Evolutionary conservation across 2,888 invertebrate genomes (phyloP).

Genomic region (Trisateles emortualis): DNA sequence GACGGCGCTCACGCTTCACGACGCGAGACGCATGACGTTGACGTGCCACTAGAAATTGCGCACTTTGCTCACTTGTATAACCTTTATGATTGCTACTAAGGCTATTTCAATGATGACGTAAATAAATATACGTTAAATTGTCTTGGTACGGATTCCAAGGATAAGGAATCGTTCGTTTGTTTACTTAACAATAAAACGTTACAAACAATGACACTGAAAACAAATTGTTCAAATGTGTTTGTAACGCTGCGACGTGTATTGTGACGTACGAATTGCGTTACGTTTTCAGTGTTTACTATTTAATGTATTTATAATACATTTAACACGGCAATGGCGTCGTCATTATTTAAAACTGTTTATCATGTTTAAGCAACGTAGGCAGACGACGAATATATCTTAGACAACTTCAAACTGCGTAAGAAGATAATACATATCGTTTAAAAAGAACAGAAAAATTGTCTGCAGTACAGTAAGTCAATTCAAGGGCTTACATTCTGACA

Average conservation of each 20-base stretch:
- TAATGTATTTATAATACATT: slow-evolving; percentile 3
- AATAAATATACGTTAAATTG: slow-evolving; percentile 22
- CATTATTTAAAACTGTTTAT: background rate
- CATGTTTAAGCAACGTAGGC: background rate
- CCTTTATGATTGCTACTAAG: slow-evolving; percentile 37
- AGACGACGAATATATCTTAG: background rate
- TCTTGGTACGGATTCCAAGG: slow-evolving; percentile 30
- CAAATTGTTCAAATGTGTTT: slow-evolving; percentile 13
- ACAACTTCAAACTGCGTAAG: background rate
- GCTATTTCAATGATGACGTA: slow-evolving; percentile 45
- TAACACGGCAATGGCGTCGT: background rate
- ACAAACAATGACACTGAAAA: slow-evolving; percentile 26
- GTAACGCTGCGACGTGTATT: background rate
- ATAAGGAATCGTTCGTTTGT: slow-evolving; percentile 29
- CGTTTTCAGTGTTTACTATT: slow-evolving; percentile 24
- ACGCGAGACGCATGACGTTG: slow-evolving; percentile 53
- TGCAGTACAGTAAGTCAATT: too few species aligned
- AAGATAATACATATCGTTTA: too few species aligned
- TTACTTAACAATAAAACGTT: slow-evolving; percentile 18
- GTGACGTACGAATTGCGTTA: slow-evolving; percentile 11
- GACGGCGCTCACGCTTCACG: slow-evolving; percentile 29
- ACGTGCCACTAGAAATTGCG: slow-evolving; percentile 53
- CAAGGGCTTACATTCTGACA: too few species aligned
- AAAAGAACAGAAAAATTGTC: too few species aligned
- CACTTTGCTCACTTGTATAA: slow-evolving; percentile 44